Base-by-base conservation (phyloP, 2,113 vertebrate genomes). In the Acanthisitta chloris region DNA sequence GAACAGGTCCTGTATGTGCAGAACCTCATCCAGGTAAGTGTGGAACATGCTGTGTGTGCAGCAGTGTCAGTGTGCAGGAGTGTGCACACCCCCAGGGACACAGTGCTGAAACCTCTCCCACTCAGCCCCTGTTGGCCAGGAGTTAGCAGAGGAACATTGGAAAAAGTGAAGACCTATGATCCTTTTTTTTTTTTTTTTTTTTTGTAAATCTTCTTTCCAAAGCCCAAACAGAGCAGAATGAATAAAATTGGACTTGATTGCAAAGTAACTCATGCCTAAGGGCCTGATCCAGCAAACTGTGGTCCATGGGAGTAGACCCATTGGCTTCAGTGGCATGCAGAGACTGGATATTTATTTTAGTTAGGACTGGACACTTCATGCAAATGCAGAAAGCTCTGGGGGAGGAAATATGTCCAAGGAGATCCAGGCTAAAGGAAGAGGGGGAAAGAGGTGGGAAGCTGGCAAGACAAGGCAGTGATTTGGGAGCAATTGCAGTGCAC, bases 331-430 rank as follows among this genome's bases (percentile, higher is more conserved):
- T 84, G 81, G 51, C 93, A 77, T 24, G 62, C 88, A 92, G 78
- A 92, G 49, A 82, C 46, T 69, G 48, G 61, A 58, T 82, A 45
- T 55, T 73, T 64, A 40, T 36, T 58, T 45, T 87, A 78, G 83
- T 46, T 55, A 80, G 69, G 70, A 84, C 51, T 77, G 67, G 67
- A 78, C 59, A 66, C 66, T 93, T 85, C 54, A 82, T 88, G 76
- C 70, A 94, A 77, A 90, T 54, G 36, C 92, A 97, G 88, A 92
- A 92, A 85, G 81, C 51, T 88, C 87, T 91, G 86, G 77, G 88
- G 86, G 88, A 78, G 54, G 74, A 92, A 96, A 90, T 40, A 72
- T 5, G 5, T 62, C 69, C 78, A 59, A 80, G 54, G 58, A 93
- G 36, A 90, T 88, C 52, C 51, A 94, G 94, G 70, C 87, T 80